A percentile compares a stretch with the other conserved stretches of the same genome.
These are phyloP conservation scores for Sebastes wilsoni DNA, from an alignment of 2,797 vertebrate genomes.

Conservation along the genomic window DNA sequence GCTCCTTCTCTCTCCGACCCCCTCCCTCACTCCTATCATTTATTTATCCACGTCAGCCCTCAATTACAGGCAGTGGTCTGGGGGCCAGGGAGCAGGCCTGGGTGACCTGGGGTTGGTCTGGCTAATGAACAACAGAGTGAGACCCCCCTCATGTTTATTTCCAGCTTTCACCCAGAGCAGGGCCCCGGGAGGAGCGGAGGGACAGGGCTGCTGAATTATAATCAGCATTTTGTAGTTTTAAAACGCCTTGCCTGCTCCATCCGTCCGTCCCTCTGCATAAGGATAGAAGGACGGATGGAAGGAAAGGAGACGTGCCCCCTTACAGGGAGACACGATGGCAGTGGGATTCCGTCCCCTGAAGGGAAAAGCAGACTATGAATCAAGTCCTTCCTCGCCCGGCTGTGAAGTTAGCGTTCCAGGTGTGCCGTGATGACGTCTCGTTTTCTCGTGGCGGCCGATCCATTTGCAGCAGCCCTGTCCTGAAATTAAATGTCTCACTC, in stretches of 20 bases:
- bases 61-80: slow-evolving; percentile 44
- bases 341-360: slow-evolving; percentile 21
- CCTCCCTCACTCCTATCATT: slow-evolving; percentile 44
- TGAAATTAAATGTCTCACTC: slow-evolving; percentile 43
- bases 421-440: neutral
- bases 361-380: slow-evolving; percentile 37
- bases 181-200: slow-evolving; percentile 1
- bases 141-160: slow-evolving; percentile 67
- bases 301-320: neutral
- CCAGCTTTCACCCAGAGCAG: slow-evolving; percentile 39
- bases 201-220: slow-evolving; percentile 50
- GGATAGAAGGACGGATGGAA: neutral
- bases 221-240: slow-evolving; percentile 62
- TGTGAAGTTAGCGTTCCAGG: neutral
- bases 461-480: slow-evolving; percentile 5
- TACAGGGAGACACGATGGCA: slow-evolving; percentile 8
- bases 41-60: slow-evolving; percentile 64
- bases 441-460: neutral
- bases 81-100: slow-evolving; percentile 21
- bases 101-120: slow-evolving; percentile 45
- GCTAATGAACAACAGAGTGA: slow-evolving; percentile 51
- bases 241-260: slow-evolving; percentile 18
- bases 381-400: neutral
- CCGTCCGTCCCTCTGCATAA: neutral
- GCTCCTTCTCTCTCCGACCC: neutral